Evolutionary conservation across 2,888 invertebrate species (phyloP).

Genomic region (Lithophane semibrunnea): DNA sequence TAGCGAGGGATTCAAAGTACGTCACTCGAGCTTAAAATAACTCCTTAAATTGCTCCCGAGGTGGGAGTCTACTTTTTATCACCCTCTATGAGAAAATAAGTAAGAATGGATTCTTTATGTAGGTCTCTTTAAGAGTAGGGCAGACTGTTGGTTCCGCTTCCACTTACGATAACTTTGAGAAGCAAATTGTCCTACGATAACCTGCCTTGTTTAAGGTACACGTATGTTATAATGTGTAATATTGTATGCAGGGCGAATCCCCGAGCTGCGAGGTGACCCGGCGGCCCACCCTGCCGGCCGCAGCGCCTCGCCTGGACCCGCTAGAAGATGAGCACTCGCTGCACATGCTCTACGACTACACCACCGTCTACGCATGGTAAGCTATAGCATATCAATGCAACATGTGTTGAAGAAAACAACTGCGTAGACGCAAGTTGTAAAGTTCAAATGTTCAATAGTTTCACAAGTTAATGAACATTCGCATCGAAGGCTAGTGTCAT

Average conservation of each 20-base stretch:
- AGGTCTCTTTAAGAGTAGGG: not conserved
- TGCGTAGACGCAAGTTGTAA: not conserved
- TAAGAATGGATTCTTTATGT: too few species aligned
- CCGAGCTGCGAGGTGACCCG: constrained; percentile 88
- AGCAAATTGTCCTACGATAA: too few species aligned
- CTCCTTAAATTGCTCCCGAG: too few species aligned
- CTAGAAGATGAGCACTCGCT: constrained; percentile 95
- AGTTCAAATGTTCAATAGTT: not conserved
- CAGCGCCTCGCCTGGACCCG: constrained; percentile 94
- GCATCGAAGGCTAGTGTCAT: not conserved
- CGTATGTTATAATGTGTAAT: not conserved
- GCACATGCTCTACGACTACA: constrained; percentile 97
- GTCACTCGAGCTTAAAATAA: too few species aligned
- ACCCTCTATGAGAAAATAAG: too few species aligned
- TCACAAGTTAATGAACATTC: not conserved
- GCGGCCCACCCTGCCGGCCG: constrained; percentile 94
- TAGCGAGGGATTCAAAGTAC: too few species aligned
- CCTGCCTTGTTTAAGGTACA: not conserved
- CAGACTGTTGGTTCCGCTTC: not conserved
- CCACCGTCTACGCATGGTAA: constrained; percentile 94
- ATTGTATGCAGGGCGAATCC: constrained; percentile 57
- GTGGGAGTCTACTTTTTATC: too few species aligned
- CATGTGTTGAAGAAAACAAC: not conserved
- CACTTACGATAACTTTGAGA: not conserved
- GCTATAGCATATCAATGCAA: not conserved